Conservation (phyloP, 1,140 invertebrate genomes). For the Zaprionus ghesquierei region DNA sequence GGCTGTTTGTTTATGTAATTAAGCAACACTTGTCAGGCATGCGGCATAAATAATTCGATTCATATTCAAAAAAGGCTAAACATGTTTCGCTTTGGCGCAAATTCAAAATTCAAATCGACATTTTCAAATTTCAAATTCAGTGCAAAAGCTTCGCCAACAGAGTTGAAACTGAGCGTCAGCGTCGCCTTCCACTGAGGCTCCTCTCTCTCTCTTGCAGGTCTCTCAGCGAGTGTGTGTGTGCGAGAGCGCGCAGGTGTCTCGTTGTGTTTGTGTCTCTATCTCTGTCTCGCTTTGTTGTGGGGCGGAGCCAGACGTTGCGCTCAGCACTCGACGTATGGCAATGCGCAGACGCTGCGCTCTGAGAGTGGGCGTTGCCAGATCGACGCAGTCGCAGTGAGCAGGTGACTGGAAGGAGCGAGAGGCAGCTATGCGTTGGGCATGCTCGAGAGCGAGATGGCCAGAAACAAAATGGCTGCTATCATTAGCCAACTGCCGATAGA, state of each 20-base stretch:
- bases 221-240: conserved; percentile 1
- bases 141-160: conserved; percentile 26
- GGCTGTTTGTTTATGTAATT: conserved; percentile 44
- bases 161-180: conserved; percentile 14
- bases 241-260: neutral
- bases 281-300: conserved; percentile 38
- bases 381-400: conserved; percentile 59
- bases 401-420: conserved; percentile 68
- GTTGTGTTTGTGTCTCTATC: conserved; percentile 36
- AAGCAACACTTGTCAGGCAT: conserved; percentile 16
- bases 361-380: conserved; percentile 72
- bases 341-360: conserved; percentile 63
- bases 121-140: conserved; percentile 25
- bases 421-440: conserved; percentile 6
- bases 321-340: conserved; percentile 41
- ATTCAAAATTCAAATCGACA: conserved; percentile 30
- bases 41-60: neutral
- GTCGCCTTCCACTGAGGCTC: conserved; percentile 9
- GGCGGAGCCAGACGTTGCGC: conserved; percentile 49
- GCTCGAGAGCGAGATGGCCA: conserved; percentile 39
- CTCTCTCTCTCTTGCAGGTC: conserved; percentile 1
- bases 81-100: conserved; percentile 28
- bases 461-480: conserved; percentile 83
- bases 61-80: too few relatives aligned
- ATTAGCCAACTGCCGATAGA: conserved; percentile 61